Conservation (phyloP, 37 sponge, comb jelly and placozoan genomes). For the Axinella damicornis region DNA sequence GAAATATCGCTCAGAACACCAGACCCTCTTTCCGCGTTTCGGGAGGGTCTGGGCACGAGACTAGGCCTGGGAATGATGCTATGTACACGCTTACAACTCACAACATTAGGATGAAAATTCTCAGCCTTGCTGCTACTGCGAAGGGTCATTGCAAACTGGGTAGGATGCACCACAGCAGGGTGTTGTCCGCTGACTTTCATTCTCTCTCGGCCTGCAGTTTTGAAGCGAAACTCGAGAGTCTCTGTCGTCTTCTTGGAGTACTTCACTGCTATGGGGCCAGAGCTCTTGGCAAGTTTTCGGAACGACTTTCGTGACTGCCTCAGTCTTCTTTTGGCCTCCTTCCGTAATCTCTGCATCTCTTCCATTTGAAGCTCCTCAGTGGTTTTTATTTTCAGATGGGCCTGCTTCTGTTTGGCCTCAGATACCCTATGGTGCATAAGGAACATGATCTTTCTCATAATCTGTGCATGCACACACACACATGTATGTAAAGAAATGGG, state of each 20-base stretch:
- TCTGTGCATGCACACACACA: no score
- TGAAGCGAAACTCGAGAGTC: conserved; percentile 64
- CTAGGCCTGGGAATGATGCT: no score
- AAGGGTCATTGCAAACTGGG: conserved; percentile 43
- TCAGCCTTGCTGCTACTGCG: conserved; percentile 25
- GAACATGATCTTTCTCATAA: no score
- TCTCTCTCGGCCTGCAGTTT: conserved; percentile 13
- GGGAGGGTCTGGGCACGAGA: no score
- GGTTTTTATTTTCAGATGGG: background rate
- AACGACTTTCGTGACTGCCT: conserved; percentile 57
- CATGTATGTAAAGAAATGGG: no score
- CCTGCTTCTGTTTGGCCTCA: background rate
- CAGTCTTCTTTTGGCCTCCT: conserved; percentile 48
- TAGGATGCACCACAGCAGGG: conserved; percentile 6
- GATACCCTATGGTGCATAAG: background rate
- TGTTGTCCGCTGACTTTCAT: background rate
- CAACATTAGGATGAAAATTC: background rate
- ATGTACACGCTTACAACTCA: no score
- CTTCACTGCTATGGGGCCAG: conserved; percentile 33
- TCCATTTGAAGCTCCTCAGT: conserved; percentile 75
- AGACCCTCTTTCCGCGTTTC: no score
- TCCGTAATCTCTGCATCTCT: conserved; percentile 51
- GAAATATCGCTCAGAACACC: no score
- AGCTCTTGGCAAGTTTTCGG: conserved; percentile 34
- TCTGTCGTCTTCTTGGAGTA: conserved; percentile 47